Percentiles rank a stretch among this genome's conserved stretches.
phyloP scores from a whole-genome alignment of 2,113 vertebrate genomes.

The Xiphophorus maculatus region DNA sequence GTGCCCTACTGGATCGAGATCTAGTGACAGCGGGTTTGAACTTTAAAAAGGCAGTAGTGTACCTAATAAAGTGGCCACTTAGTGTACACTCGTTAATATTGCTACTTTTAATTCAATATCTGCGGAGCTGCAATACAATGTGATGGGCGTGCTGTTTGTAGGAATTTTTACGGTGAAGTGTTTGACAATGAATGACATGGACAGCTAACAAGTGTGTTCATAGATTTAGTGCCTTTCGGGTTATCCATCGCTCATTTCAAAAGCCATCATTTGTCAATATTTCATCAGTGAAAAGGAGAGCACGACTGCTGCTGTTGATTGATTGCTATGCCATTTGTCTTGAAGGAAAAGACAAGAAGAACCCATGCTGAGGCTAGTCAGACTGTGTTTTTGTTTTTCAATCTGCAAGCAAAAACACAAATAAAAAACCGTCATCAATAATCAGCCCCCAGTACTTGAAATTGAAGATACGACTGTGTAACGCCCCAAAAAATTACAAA shows the following conservation, averaged over 20 bases:
- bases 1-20: not conserved
- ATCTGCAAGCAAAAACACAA: not conserved
- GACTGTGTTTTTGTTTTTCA: not conserved
- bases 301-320: conserved; percentile 50
- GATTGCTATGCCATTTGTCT: conserved; percentile 46
- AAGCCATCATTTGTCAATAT: conserved; percentile 64
- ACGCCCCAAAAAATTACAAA: not conserved
- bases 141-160: conserved; percentile 8
- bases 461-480: too few species aligned
- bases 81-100: too few species aligned
- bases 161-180: conserved; percentile 41
- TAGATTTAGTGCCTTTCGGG: conserved; percentile 56
- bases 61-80: too few species aligned
- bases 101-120: not conserved
- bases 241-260: conserved; percentile 66
- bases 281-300: conserved; percentile 61
- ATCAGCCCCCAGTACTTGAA: not conserved
- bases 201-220: conserved; percentile 60
- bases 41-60: too few species aligned
- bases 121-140: conserved; percentile 8
- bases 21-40: too few species aligned
- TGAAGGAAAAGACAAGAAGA: conserved; percentile 31
- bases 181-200: conserved; percentile 45
- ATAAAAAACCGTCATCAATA: not conserved
- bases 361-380: conserved; percentile 11